phyloP scores from a whole-genome alignment of 2,113 vertebrate species.

The Helogale parvula region DNA sequence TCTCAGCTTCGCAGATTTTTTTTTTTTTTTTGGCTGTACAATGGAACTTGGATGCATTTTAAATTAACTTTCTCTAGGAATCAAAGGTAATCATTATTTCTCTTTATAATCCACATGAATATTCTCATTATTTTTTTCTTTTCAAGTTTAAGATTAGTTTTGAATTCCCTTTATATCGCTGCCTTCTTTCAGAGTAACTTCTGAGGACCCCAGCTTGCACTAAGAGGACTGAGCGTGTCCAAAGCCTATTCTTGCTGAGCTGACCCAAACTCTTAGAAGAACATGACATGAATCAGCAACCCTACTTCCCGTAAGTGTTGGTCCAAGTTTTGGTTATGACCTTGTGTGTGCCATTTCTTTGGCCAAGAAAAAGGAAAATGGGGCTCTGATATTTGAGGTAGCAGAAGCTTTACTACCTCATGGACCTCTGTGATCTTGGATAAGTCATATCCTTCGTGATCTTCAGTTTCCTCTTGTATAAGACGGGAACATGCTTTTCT shows the following conservation, averaged over 20 bases:
- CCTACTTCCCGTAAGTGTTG: conserved; percentile 50
- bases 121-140: conserved; percentile 58
- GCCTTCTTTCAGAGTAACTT: not conserved
- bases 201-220: not conserved
- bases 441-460: not conserved
- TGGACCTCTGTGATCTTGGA: not conserved
- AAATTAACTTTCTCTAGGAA: conserved; percentile 70
- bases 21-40: conserved; percentile 2
- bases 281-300: rapidly evolving
- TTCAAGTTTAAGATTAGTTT: conserved; percentile 52
- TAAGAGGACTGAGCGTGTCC: not conserved
- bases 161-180: conserved; percentile 44
- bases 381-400: not conserved
- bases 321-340: not conserved
- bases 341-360: not conserved
- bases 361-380: not conserved
- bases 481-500: not conserved
- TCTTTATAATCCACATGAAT: conserved; percentile 33
- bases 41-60: conserved; percentile 52
- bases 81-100: conserved; percentile 73
- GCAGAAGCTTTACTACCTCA: not conserved
- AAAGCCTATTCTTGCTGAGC: not conserved
- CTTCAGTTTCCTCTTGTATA: not conserved
- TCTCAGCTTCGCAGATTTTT: conserved; percentile 48
- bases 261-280: not conserved